These are phyloP conservation scores for Cistogaster globosa DNA, from an alignment of 2,888 invertebrate genomes.

Conservation along the genomic window DNA sequence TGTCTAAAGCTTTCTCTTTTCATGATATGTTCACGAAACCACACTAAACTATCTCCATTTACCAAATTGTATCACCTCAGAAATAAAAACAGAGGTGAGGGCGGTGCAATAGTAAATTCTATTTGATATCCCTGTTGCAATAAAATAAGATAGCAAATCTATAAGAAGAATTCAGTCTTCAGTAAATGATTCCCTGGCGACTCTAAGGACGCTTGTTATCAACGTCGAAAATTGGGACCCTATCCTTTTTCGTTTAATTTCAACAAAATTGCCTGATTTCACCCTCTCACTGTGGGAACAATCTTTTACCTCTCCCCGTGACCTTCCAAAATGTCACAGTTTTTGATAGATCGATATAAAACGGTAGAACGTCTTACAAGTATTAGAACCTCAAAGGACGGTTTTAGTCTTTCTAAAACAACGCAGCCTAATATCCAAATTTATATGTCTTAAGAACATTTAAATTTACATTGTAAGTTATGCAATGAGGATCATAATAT, in stretches of 20 bases:
- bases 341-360: too few species aligned
- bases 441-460: too few species aligned
- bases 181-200: background rate
- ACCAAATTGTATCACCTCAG: background rate
- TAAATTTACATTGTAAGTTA: too few species aligned
- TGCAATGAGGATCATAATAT: background rate
- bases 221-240: slow-evolving; percentile 4
- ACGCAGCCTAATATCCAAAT: too few species aligned
- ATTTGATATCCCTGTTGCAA: background rate
- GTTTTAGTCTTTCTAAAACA: too few species aligned
- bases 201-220: background rate
- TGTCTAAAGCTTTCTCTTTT: background rate
- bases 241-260: background rate
- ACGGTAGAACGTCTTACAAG: too few species aligned
- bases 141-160: background rate
- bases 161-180: background rate
- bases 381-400: too few species aligned
- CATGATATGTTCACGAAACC: too few species aligned
- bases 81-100: background rate
- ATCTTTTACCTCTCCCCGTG: background rate
- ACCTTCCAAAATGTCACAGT: background rate
- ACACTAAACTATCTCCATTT: background rate
- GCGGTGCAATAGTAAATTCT: background rate
- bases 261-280: background rate
- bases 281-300: background rate